Evolutionary conservation across 2,888 invertebrate genomes (phyloP), one percentile per base, ranked within the genome.

Genomic region (Blomia tropicalis): DNA sequence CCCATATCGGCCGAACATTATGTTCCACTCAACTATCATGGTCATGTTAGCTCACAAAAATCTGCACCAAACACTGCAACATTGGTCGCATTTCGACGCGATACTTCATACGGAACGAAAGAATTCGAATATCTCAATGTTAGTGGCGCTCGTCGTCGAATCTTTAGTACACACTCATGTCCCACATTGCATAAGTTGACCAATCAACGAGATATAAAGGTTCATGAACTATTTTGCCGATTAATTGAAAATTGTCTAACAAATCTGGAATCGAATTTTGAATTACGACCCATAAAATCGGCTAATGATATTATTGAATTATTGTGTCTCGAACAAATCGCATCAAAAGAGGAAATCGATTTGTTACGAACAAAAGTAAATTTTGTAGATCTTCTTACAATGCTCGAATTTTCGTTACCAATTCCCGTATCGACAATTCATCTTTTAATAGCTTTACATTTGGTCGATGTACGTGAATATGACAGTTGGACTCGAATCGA

Each of bases 401-500:
- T 43, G 4, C 7, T 58, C 19, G 43, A 58, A 56, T 43, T 56
- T 7, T 23, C 27, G 14, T 31, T 44, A 17, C 1, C 22, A 1
- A 30, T 53, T 3, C 62, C 62, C 17, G 22, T 51, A 3, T 41
- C 62, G 23, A 62, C 62, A 43, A 23, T 58, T 4, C 62, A 62
- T 27, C 11, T 62, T 19, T 58, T 62, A 30, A 31, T 27, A 1
- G 31, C 25, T 30, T 25, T 62, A 23, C 62, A 62, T 58, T 43
- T 62, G 17, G 53, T 53, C 27, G 62, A 62, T 44, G 27, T 47
- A 22, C 41, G 62, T 43, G 62, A 62, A 58, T 31, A 32, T 0
- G 43, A 62, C 47, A 32, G 36, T n/a, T 62, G 62, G 62, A 54
- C 43, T n/a, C 22, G 62, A 56, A 43, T 62, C 2, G 32, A 36